Percentiles rank a stretch among this genome's conserved stretches.
These are phyloP conservation scores for Andrena camellia DNA, from an alignment of 2,888 invertebrate species.

Conservation along the genomic window DNA sequence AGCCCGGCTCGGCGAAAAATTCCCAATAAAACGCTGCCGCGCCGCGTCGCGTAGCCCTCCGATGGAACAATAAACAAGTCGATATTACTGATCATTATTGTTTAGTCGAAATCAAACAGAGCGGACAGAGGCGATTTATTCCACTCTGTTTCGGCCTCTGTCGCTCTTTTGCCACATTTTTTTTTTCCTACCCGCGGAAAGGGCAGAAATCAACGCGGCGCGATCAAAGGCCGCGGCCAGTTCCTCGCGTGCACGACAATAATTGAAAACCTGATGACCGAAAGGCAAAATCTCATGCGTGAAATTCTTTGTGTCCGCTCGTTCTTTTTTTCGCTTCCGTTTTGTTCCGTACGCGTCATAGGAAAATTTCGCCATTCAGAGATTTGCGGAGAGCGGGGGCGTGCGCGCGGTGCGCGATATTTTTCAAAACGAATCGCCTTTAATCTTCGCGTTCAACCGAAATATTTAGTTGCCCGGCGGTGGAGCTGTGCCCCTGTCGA, in stretches of 20 bases:
- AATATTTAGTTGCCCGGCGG: constrained; percentile 45
- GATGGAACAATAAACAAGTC: constrained; percentile 69
- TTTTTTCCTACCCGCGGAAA: constrained; percentile 17
- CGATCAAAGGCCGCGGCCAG: constrained; percentile 66
- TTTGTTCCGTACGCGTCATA: constrained; percentile 34
- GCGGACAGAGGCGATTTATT: constrained; percentile 58
- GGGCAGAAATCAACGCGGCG: constrained; percentile 58
- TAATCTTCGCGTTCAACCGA: constrained; percentile 48
- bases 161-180: not conserved
- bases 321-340: not conserved
- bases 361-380: constrained; percentile 39
- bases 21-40: constrained; percentile 50
- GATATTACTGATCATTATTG: constrained; percentile 72
- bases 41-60: constrained; percentile 33
- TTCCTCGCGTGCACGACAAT: constrained; percentile 60
- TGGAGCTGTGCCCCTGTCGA: constrained; percentile 33
- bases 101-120: constrained; percentile 69
- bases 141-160: constrained; percentile 27
- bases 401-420: constrained; percentile 5
- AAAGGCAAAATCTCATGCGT: constrained; percentile 64
- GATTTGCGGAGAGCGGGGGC: constrained; percentile 35
- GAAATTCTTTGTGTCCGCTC: constrained; percentile 62
- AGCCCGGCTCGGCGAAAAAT: constrained; percentile 47
- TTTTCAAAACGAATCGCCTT: constrained; percentile 57
- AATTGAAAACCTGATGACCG: constrained; percentile 74